Evolutionary conservation across 2,797 vertebrate genomes (phyloP).

Genomic region (Anguilla obscura): DNA sequence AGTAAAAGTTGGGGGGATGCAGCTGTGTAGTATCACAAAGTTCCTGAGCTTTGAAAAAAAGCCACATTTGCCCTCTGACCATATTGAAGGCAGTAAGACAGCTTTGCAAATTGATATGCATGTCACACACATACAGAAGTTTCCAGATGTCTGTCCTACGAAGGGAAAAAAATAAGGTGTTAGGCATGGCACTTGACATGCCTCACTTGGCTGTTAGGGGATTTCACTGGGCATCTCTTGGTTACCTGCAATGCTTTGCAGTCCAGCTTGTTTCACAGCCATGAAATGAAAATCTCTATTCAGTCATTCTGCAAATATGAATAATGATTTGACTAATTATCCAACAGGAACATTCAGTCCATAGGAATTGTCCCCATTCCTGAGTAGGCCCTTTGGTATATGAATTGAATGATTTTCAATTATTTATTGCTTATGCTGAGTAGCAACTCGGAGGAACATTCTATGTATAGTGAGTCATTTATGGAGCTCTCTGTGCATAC

Average conservation of each 20-base stretch:
- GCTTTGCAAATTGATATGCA: not conserved
- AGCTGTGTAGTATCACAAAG: not conserved
- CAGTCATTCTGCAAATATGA: not conserved
- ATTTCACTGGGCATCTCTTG: not conserved
- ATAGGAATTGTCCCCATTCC: not conserved
- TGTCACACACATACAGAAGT: not conserved
- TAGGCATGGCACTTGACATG: not conserved
- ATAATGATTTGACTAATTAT: not conserved
- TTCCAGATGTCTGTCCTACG: not conserved
- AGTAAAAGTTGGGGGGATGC: not conserved
- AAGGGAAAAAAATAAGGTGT: not conserved
- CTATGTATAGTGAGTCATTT: constrained; percentile 5
- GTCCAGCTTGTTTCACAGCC: not conserved
- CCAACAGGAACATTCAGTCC: not conserved
- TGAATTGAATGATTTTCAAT: not conserved
- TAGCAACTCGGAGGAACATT: not conserved
- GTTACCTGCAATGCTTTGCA: not conserved
- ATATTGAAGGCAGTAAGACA: not conserved
- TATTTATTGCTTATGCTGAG: not conserved
- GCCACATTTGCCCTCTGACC: not conserved
- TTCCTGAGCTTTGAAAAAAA: not conserved
- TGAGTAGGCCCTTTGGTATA: not conserved
- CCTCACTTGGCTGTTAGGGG: not conserved
- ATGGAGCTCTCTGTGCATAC: not conserved
- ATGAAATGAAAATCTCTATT: not conserved